Base-by-base conservation (phyloP, 2,113 vertebrate species). In the Patagioenas fasciata region DNA sequence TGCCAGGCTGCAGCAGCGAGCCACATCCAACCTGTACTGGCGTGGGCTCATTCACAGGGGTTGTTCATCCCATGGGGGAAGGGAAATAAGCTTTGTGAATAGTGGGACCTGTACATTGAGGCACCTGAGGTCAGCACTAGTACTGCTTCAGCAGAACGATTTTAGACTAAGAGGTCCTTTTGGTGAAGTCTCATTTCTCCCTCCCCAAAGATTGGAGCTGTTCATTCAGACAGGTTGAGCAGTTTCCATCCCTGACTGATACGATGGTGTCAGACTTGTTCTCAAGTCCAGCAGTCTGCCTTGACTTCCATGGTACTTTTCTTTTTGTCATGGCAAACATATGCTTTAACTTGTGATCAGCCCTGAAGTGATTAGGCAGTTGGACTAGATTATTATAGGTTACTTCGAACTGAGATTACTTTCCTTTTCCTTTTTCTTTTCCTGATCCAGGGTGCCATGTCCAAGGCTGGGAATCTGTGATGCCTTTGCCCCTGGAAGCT, bases 171-270 rank as follows among this genome's bases (percentile, higher is more conserved):
- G 1, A 12, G 32, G 6, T 20, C 20, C 32, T 89, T 85, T 31
- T 71, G 32, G 13, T 78, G 50, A 31, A 69, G 9, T 51, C 21
- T 53, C 6, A 1, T 34, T 18, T 47, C 40, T 62, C 40, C 40
- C 40, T 40, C 40, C 47, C 0, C 1, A 47, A 0, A 3, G 2
- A 42, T 54, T 29, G 11, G 47, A 62, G 25, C 29, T 29, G 2
- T 38, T 79, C 6, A 0, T 70, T 50, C 1, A 3, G 25, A n/a
- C 8, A 58, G 18, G 24, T 24, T 47, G 40, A 54, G 21, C 17
- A 66, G 29, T 72, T 89, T 62, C 17, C 31, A 74, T 47, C 26
- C 5, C 40, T 61, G 44, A 44, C 12, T 56, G 26, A 42, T 74
- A 40, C 1, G 13, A 32, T 29, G 26, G 12, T 56, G 16, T 13